Percentiles rank a stretch among this genome's conserved stretches.
phyloP scores from a whole-genome alignment of 2,797 vertebrate species.

The Crypturellus tataupa region DNA sequence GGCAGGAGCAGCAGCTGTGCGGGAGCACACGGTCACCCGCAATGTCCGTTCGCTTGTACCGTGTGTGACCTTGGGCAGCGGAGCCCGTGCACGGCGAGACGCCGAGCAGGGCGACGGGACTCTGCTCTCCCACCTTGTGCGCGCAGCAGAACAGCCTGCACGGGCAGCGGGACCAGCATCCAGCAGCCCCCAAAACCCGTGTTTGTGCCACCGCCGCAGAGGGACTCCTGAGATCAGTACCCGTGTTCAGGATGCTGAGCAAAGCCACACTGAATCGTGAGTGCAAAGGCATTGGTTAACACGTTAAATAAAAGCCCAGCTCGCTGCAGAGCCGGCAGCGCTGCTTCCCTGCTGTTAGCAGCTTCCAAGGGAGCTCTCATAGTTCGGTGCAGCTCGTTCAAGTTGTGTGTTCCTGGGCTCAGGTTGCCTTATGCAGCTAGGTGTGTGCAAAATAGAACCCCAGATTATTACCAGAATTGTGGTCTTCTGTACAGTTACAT shows the following conservation, averaged over 20 bases:
- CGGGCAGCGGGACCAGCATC: no score
- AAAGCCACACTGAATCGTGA: conserved; percentile 60
- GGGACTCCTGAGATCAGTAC: neutral
- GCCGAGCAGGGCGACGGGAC: neutral
- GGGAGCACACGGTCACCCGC: neutral
- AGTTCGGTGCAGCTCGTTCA: neutral
- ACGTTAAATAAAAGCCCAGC: conserved; percentile 31
- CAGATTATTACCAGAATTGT: neutral
- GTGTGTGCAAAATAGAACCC: neutral
- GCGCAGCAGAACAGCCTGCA: neutral
- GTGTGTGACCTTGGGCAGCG: neutral
- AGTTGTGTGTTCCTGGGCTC: conserved; percentile 27
- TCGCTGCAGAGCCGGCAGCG: neutral
- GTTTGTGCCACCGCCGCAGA: neutral
- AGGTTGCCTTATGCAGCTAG: neutral
- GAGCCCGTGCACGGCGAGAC: neutral
- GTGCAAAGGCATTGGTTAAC: conserved; percentile 45
- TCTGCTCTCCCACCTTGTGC: neutral
- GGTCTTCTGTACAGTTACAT: neutral
- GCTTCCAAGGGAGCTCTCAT: neutral
- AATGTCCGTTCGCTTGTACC: neutral
- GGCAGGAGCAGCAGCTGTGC: neutral
- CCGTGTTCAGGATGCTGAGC: conserved; percentile 1
- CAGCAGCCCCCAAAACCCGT: no score
- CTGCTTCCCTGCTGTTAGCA: neutral